Evolutionary conservation across 2,797 vertebrate genomes (phyloP), one percentile per base, ranked within the genome.

Genomic region (Lutjanus campechanus): DNA sequence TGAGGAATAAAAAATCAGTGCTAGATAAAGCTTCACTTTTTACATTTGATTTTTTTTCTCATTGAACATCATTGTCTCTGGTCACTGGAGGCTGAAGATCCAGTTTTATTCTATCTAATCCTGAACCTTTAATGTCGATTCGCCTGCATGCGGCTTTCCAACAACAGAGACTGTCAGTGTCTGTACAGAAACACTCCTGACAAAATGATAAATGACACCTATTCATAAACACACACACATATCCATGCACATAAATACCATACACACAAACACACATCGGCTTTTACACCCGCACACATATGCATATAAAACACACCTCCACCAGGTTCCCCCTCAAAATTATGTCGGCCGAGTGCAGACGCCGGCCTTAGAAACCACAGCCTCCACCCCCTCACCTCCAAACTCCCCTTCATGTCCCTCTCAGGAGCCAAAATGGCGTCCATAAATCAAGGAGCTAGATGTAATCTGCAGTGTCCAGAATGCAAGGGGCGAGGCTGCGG

Each of bases 401-500:
- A 88, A 77, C 86, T 89, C 90, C 88, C 86, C 85, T 88, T 87
- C 90, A 83, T 84, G 89, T 89, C 87, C 93, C 91, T 92, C 90
- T 92, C 91, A 92, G 92, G 92, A 92, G 89, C 92, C 95, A 97
- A 96, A 97, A 97, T 96, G 95, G 95, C 96, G 94, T 96, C 96
- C 93, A 97, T 99, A 98, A 99, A 99, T 99, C 97, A 98, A 96
- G 95, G 94, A 89, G 93, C 95, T 90, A 96, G 97, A 98, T 98
- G 97, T 97, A 98, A 99, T 99, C 97, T 97, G 95, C 92, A 92
- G 96, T 97, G 96, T 97, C 97, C 97, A 96, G 97, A 98, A 98
- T 96, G 96, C 95, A 94, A 93, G 91, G 90, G 95, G 95, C 94
- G 95, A 96, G 96, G 96, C 96, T 97, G 96, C 93, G 82, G 92